Evolutionary conservation across 2,113 vertebrate genomes (phyloP).

Genomic region (Martes martes): DNA sequence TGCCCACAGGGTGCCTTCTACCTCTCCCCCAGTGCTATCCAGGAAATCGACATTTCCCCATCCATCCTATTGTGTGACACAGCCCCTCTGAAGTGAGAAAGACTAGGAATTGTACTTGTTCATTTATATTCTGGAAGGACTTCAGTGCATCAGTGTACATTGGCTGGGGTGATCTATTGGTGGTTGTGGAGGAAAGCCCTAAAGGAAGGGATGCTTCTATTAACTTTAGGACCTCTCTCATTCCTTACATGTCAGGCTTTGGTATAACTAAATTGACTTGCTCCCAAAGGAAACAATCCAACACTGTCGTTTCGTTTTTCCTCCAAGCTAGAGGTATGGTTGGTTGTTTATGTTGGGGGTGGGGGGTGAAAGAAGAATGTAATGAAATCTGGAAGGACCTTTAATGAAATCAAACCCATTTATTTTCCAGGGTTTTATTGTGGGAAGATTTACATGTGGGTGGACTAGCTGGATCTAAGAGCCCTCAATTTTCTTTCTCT

Average conservation of each 20-base stretch:
- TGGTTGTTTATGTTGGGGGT: neutral
- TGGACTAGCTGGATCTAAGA: neutral
- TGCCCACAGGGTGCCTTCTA: neutral
- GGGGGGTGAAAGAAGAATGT: neutral
- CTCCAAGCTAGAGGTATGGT: neutral
- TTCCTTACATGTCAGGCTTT: neutral
- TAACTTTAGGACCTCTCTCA: neutral
- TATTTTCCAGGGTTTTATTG: constrained; percentile 16
- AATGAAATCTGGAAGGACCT: neutral
- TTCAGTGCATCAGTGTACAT: neutral
- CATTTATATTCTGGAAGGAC: constrained; percentile 18
- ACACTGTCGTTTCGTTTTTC: neutral
- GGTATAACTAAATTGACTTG: neutral
- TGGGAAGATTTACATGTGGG: neutral
- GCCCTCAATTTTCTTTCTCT: neutral
- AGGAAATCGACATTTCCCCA: neutral
- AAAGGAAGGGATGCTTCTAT: neutral
- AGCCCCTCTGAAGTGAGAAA: constrained; percentile 21
- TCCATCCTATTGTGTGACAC: neutral
- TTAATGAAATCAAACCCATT: neutral
- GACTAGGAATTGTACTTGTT: constrained; percentile 33
- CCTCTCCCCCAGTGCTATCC: neutral
- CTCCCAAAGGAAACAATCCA: neutral
- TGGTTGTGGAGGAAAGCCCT: neutral
- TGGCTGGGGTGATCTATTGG: neutral